phyloP scores from a whole-genome alignment of 1,140 invertebrate species.

The Phortica variegata region DNA sequence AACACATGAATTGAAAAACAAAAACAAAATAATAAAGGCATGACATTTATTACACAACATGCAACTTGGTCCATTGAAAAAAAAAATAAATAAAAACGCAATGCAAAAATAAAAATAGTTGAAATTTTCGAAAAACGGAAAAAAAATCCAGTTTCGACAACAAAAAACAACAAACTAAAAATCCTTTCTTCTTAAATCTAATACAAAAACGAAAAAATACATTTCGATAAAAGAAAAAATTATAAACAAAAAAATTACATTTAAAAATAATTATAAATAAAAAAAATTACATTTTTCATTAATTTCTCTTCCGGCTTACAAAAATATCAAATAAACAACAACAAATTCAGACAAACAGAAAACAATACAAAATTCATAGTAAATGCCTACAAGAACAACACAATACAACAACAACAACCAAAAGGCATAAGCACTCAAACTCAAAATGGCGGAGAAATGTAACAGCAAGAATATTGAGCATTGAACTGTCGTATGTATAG shows the following conservation, averaged over 20 bases:
- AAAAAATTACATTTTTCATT: slow-evolving; percentile 11
- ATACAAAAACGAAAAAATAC: slow-evolving; percentile 6
- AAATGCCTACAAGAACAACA: slow-evolving; percentile 40
- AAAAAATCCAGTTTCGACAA: slow-evolving; percentile 10
- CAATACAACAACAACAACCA: slow-evolving; percentile 27
- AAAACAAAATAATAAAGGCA: slow-evolving; percentile 24
- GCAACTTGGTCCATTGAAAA: slow-evolving; percentile 16
- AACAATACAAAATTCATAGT: slow-evolving; percentile 25
- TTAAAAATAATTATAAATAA: slow-evolving; percentile 9
- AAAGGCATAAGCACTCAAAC: no score
- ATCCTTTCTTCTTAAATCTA: slow-evolving; percentile 52
- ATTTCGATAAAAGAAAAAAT: slow-evolving; percentile 16
- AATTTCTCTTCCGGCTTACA: slow-evolving; percentile 31
- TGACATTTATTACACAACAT: slow-evolving; percentile 18
- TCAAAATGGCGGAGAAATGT: background rate
- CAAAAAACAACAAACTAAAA: slow-evolving; percentile 25
- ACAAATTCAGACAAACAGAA: slow-evolving; percentile 27
- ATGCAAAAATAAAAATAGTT: slow-evolving; percentile 13
- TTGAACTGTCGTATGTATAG: background rate
- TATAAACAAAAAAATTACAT: slow-evolving; percentile 11
- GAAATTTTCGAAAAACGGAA: slow-evolving; percentile 14
- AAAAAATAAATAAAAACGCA: slow-evolving; percentile 12
- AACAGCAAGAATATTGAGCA: slow-evolving; percentile 4
- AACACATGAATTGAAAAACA: slow-evolving; percentile 14
- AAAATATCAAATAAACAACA: no score